A percentile compares a stretch with the other conserved stretches of the same genome.
Evolutionary conservation across 1,140 invertebrate genomes (phyloP).

Genomic region (Bombus breviceps): DNA sequence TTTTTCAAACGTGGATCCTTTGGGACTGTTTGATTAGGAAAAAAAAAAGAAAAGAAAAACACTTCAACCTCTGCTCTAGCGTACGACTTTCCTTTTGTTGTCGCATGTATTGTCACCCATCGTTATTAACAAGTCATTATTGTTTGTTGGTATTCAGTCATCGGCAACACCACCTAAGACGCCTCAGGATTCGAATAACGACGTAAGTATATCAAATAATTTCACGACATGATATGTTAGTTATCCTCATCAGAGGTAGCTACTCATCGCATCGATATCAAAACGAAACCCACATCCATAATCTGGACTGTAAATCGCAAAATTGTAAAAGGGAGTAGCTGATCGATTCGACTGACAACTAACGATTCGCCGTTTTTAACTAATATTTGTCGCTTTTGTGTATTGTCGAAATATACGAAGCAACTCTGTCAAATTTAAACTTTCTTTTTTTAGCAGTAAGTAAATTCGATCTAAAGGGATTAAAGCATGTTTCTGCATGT

Average conservation of each 20-base stretch:
- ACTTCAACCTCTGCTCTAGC: not conserved
- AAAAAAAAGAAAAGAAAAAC: not conserved
- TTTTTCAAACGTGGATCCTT: not conserved
- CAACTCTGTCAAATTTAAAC: not conserved
- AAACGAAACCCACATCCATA: not conserved
- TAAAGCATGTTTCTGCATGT: slow-evolving; percentile 64
- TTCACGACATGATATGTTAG: slow-evolving; percentile 29
- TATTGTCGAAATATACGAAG: not conserved
- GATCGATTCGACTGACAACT: not conserved
- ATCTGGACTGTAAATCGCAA: not conserved
- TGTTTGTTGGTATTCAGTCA: slow-evolving; percentile 80
- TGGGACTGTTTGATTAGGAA: not conserved
- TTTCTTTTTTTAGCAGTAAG: slow-evolving; percentile 37
- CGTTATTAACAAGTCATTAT: slow-evolving; percentile 78
- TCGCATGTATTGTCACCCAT: slow-evolving; percentile 66
- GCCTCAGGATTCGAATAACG: slow-evolving; percentile 72
- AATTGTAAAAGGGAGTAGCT: slow-evolving; percentile 6
- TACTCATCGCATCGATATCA: not conserved
- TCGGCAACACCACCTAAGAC: slow-evolving; percentile 76
- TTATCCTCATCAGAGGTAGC: not conserved
- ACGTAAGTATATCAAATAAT: slow-evolving; percentile 74
- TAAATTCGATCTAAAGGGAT: slow-evolving; percentile 23
- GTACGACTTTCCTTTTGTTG: slow-evolving; percentile 32
- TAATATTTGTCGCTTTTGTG: slow-evolving; percentile 22
- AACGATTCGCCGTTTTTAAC: not conserved